Base-by-base conservation (phyloP, 1,140 invertebrate genomes). In the Pinna nobilis region DNA sequence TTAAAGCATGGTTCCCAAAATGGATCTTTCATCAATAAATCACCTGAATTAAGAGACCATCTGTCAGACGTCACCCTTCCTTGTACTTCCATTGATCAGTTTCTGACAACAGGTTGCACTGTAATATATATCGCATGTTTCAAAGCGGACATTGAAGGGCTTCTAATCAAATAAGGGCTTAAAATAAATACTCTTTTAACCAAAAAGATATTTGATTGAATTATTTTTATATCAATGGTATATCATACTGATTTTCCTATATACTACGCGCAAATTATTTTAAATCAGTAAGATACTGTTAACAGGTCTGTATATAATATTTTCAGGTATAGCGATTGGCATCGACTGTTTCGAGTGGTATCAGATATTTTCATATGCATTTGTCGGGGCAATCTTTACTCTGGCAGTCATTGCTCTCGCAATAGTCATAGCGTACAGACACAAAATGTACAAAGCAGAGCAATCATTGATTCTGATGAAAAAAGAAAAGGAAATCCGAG, bases 271-370 rank as follows among this genome's bases (percentile, higher is more conserved):
- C 37, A 35, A 20, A 47, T 59, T 28, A n/a, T 59, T n/a, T n/a
- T n/a, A n/a, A n/a, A n/a, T n/a, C n/a, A n/a, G n/a, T n/a, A n/a
- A n/a, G n/a, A n/a, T n/a, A n/a, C n/a, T n/a, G n/a, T n/a, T n/a
- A n/a, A n/a, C n/a, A n/a, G n/a, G n/a, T n/a, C n/a, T n/a, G n/a
- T n/a, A n/a, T n/a, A n/a, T n/a, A n/a, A 44, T 44, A 11, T 44
- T 28, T 63, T 28, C 39, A 63, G 59, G 59, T 23, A 63, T 63
- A n/a, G 59, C 59, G 35, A 63, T 63, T 15, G 59, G 59, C 23
- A 63, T 63, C 2, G 59, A 63, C 59, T 63, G 59, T 13, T 63
- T 63, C 28, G 59, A 63, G 25, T 63, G 59, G 59, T 63, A 28
- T 25, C 59, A 63, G 37, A 63, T 63, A 13, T 20, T 63, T 7